Percentiles rank a stretch among this genome's conserved stretches.
Conservation (phyloP, 1,140 invertebrate genomes). For the Maniola jurtina region DNA sequence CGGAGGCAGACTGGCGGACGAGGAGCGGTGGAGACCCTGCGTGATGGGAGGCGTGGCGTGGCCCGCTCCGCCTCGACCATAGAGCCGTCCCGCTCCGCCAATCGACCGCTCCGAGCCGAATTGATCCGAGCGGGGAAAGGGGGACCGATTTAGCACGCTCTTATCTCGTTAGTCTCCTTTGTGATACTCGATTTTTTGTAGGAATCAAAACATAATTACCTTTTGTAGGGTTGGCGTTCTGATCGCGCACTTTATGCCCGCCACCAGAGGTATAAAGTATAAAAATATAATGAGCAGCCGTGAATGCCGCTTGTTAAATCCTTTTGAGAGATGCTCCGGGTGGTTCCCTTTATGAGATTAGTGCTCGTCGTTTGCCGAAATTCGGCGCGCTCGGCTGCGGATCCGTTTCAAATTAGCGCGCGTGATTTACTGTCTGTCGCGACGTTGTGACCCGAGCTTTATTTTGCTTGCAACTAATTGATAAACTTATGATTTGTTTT, state of each 20-base stretch:
- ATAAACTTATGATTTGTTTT: not conserved
- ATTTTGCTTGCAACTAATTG: not conserved
- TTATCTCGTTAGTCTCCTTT: conserved; percentile 79
- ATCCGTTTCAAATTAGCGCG: conserved; percentile 73
- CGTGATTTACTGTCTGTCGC: conserved; percentile 59
- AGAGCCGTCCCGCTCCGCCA: conserved; percentile 63
- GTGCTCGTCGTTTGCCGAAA: conserved; percentile 47
- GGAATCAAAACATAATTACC: conserved; percentile 79
- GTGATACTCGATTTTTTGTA: conserved; percentile 78
- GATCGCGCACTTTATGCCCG: conserved; percentile 74
- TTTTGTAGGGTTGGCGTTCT: conserved; percentile 77
- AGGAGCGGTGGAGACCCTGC: conserved; percentile 40
- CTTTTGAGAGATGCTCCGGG: conserved; percentile 64
- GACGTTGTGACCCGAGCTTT: conserved; percentile 44
- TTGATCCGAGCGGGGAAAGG: conserved; percentile 69
- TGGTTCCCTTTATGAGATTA: conserved; percentile 70
- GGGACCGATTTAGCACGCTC: conserved; percentile 76
- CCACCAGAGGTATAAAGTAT: conserved; percentile 74
- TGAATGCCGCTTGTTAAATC: conserved; percentile 77
- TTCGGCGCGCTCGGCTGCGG: conserved; percentile 50
- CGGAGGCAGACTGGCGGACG: conserved; percentile 67
- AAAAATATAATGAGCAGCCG: conserved; percentile 77
- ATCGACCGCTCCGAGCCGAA: conserved; percentile 66
- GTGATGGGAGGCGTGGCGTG: conserved; percentile 39
- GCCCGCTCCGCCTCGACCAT: conserved; percentile 38